These are phyloP conservation scores for Lochmaea crataegi DNA, from an alignment of 2,888 invertebrate species.

Conservation along the genomic window DNA sequence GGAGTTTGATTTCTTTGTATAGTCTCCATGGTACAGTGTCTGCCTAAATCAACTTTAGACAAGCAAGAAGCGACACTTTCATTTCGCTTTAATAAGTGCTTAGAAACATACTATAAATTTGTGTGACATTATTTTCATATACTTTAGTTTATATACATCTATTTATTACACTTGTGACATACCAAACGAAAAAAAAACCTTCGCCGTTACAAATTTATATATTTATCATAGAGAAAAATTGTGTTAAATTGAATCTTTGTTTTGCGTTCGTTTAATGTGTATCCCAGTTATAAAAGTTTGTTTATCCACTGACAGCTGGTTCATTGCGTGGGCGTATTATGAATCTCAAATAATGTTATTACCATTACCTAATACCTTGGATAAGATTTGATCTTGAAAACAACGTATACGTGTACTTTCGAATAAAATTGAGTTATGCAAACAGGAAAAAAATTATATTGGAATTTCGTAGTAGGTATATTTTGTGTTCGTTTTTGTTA, in stretches of 20 bases:
- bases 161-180: no score
- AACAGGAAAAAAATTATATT: neutral
- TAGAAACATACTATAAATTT: no score
- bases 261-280: neutral
- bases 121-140: no score
- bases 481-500: neutral
- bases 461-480: neutral
- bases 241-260: neutral
- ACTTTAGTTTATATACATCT: no score
- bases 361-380: conserved; percentile 6
- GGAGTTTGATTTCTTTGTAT: no score
- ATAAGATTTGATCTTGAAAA: conserved; percentile 7
- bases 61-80: no score
- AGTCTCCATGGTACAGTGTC: no score
- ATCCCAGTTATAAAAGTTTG: conserved; percentile 6
- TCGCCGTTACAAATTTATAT: neutral
- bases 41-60: no score
- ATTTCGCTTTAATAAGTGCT: no score
- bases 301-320: conserved; percentile 4
- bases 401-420: neutral
- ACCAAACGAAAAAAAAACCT: no score
- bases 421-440: neutral
- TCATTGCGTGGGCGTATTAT: neutral
- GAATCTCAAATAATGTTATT: conserved; percentile 4
- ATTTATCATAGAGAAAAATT: neutral